Evolutionary conservation across 2,888 invertebrate genomes (phyloP).

Genomic region (Amorpha juglandis): DNA sequence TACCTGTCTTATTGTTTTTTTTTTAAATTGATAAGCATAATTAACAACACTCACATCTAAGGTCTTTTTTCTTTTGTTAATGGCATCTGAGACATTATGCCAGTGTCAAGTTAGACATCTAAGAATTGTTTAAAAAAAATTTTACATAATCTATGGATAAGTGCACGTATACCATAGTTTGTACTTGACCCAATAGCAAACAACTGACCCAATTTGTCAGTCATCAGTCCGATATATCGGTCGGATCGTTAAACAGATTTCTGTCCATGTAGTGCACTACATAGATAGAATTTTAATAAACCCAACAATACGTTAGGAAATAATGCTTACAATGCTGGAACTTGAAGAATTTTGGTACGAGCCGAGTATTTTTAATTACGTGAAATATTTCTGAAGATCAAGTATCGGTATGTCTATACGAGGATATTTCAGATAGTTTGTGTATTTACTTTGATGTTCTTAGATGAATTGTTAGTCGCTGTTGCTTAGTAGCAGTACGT

Average conservation of each 20-base stretch:
- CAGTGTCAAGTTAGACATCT: too few species aligned
- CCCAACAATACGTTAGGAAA: constrained; percentile 16
- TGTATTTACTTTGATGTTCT: neutral
- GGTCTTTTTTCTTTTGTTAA: too few species aligned
- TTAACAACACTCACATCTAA: too few species aligned
- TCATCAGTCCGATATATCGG: neutral
- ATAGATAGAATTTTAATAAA: constrained; percentile 18
- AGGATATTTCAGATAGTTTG: neutral
- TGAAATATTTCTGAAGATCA: constrained; percentile 9
- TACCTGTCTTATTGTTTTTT: too few species aligned
- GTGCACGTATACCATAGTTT: too few species aligned
- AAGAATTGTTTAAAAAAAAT: too few species aligned
- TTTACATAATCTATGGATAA: too few species aligned
- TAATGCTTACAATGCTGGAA: constrained; percentile 1
- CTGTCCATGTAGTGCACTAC: neutral
- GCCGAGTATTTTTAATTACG: constrained; percentile 25
- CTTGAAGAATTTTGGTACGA: constrained; percentile 21
- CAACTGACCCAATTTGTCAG: too few species aligned
- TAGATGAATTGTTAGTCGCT: neutral
- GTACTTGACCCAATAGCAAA: too few species aligned
- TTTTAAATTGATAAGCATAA: too few species aligned
- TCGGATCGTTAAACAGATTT: neutral
- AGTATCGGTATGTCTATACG: neutral
- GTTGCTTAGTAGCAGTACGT: too few species aligned
- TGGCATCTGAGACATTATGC: too few species aligned